Conservation (phyloP, 2,888 invertebrate species). For the Arctia plantaginis region DNA sequence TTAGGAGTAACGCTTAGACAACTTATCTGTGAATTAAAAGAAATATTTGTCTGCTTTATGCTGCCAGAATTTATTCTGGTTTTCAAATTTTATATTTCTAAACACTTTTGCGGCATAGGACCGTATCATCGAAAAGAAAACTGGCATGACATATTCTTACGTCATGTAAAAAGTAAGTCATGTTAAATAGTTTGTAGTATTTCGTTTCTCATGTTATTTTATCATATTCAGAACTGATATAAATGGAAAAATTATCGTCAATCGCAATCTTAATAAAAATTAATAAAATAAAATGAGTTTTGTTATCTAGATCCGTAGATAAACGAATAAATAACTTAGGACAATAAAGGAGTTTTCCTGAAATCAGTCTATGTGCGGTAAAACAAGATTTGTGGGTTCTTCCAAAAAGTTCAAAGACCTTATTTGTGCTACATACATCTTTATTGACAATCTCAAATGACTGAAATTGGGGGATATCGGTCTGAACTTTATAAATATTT, state of each 20-base stretch:
- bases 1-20: too few relatives aligned
- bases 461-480: slow-evolving; percentile 17
- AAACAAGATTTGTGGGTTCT: not conserved
- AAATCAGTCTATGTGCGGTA: not conserved
- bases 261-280: not conserved
- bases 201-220: too few relatives aligned
- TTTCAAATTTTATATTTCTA: not conserved
- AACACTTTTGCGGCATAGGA: too few relatives aligned
- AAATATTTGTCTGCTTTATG: too few relatives aligned
- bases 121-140: too few relatives aligned
- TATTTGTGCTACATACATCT: slow-evolving; percentile 35
- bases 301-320: not conserved
- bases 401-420: slow-evolving; percentile 11
- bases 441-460: slow-evolving; percentile 27
- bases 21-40: not conserved
- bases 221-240: too few relatives aligned
- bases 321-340: not conserved
- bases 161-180: too few relatives aligned
- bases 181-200: too few relatives aligned
- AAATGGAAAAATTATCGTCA: not conserved
- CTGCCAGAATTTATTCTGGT: not conserved
- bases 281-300: not conserved
- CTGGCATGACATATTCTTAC: too few relatives aligned
- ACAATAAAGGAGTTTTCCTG: slow-evolving; percentile 2
- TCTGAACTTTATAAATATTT: slow-evolving; percentile 18